phyloP scores from a whole-genome alignment of 2,113 vertebrate species.

The Corvus moneduloides region DNA sequence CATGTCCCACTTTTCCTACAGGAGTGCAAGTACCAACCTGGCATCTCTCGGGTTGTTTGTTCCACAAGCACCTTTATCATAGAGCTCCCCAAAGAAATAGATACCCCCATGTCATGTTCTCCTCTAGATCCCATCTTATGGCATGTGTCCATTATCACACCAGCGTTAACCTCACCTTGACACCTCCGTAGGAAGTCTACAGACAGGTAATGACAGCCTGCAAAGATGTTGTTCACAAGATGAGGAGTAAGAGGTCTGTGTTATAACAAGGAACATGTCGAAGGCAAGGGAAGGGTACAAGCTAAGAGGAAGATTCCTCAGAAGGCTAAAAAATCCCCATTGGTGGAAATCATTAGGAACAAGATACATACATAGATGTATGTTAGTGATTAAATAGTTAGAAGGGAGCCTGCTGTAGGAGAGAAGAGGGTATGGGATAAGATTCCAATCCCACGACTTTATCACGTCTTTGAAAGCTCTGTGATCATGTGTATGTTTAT shows the following conservation, averaged over 20 bases:
- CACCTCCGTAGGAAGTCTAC: neutral
- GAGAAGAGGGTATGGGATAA: neutral
- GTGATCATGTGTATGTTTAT: neutral
- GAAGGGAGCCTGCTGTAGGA: neutral
- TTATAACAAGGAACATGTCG: neutral
- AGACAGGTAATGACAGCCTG: neutral
- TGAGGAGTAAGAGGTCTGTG: neutral
- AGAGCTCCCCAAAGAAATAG: neutral
- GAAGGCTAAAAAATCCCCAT: neutral
- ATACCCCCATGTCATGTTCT: neutral
- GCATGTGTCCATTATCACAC: accelerated
- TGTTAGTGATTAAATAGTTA: neutral
- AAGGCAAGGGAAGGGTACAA: neutral
- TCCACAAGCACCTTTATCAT: neutral
- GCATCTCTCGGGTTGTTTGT: accelerated
- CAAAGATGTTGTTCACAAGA: neutral
- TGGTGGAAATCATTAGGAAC: neutral
- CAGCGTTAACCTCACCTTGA: neutral
- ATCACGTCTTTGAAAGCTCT: neutral
- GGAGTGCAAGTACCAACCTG: neutral
- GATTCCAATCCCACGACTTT: neutral
- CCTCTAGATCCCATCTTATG: neutral
- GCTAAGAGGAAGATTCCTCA: neutral
- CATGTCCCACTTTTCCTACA: neutral
- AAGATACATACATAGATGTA: neutral